Base-by-base conservation (phyloP, 1,140 invertebrate genomes). In the Meloidogyne hapla region DNA sequence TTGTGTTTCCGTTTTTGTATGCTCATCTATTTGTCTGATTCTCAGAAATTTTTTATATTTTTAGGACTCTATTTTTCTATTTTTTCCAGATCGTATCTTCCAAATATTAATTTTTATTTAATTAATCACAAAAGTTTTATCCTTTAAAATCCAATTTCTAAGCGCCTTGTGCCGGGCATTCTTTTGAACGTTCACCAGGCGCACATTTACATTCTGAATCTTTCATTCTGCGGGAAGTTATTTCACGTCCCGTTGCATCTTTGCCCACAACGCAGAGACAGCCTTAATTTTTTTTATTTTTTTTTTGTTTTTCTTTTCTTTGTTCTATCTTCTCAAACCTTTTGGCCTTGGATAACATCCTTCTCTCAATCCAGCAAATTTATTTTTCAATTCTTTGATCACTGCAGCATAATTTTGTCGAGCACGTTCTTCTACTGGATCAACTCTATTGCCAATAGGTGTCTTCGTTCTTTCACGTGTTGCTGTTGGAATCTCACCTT, bases 271-370 rank as follows among this genome's bases (percentile, higher is more conserved):
- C 83, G 74, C 81, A 83, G 15, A 83, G 73, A 45, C 81, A 83
- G 18, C 81, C 75, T 76, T 23, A 70, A 21, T 69, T 26, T 73
- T 8, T 73, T 18, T 23, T 33, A n/a, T 56, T 56, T 15, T n/a
- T 56, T 56, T n/a, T 56, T n/a, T 8, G n/a, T 5, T 56, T n/a
- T 56, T 56, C 1, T 56, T 6, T 56, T n/a, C 12, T 0, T 5
- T 48, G n/a, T n/a, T n/a, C n/a, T n/a, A n/a, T n/a, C 18, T 33
- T 33, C 45, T 23, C 40, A 13, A 38, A 76, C 75, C 81, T 62
- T 84, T 83, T 8, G 82, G 82, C 10, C 81, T 48, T n/a, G 81
- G 81, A 68, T 76, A 83, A 56, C 80, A 82, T 23, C 82, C 82
- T 64, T 84, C 75, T 18, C 69, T 69, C 13, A 82, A 69, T 8